These are phyloP conservation scores for Coenonympha glycerion DNA, from an alignment of 2,888 invertebrate genomes.

Conservation along the genomic window DNA sequence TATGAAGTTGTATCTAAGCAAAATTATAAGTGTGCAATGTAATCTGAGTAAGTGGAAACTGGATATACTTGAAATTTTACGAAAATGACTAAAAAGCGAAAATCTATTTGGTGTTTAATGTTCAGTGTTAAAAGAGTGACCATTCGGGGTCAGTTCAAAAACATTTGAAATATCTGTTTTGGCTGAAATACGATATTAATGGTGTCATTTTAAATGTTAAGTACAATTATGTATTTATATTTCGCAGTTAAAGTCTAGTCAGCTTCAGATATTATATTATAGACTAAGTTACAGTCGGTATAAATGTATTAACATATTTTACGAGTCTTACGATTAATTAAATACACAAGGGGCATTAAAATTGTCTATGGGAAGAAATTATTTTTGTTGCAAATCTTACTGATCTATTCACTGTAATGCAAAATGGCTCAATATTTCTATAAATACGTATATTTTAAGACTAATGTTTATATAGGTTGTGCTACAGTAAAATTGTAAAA, in stretches of 20 bases:
- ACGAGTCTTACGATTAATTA: neutral
- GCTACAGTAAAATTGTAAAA: no score
- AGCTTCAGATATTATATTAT: neutral
- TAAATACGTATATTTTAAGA: neutral
- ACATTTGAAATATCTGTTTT: neutral
- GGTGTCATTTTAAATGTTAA: neutral
- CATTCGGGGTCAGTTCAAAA: neutral
- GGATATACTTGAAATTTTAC: neutral
- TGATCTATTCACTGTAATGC: neutral
- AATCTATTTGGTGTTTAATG: neutral
- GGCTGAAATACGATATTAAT: neutral
- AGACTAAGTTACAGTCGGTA: neutral
- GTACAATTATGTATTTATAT: neutral
- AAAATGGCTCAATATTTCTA: neutral
- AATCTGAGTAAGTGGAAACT: neutral
- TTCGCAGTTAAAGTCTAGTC: no score
- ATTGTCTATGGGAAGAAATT: no score
- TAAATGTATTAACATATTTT: neutral
- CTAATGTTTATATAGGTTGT: neutral
- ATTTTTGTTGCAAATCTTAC: neutral
- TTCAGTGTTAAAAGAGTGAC: constrained; percentile 1
- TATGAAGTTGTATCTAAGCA: neutral
- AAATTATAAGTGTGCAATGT: constrained; percentile 3
- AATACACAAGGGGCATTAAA: no score
- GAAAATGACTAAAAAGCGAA: neutral